phyloP scores from a whole-genome alignment of 2,888 invertebrate species.

The Steromphala cineraria region DNA sequence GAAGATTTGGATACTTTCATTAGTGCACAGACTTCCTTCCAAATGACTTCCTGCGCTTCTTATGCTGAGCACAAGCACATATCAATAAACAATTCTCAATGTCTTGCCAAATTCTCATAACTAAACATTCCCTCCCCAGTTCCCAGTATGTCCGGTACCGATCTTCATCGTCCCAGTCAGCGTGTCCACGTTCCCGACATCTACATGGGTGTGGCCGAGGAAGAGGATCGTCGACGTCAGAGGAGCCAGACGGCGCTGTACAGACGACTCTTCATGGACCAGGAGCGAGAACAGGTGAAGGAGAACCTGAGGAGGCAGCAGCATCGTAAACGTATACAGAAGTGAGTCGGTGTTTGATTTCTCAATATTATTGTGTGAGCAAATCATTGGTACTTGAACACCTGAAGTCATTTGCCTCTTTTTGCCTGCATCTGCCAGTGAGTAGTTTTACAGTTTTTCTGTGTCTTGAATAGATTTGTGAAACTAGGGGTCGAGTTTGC shows the following conservation, averaged over 20 bases:
- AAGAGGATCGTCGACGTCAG: constrained; percentile 59
- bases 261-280: constrained; percentile 72
- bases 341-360: constrained; percentile 39
- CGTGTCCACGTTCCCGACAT: constrained; percentile 53
- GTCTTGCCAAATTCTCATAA: not conserved
- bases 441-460: no score
- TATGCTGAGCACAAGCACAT: no score
- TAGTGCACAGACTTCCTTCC: no score
- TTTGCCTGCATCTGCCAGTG: no score
- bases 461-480: no score
- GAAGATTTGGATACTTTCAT: no score
- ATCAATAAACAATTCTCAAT: not conserved
- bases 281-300: constrained; percentile 73
- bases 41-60: no score
- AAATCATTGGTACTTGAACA: no score
- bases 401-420: no score
- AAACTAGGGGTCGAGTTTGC: no score
- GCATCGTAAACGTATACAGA: constrained; percentile 61
- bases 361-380: no score
- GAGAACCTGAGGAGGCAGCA: constrained; percentile 67
- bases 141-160: not conserved
- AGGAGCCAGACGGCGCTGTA: constrained; percentile 67
- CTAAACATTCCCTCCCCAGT: not conserved
- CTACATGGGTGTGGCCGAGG: constrained; percentile 59
- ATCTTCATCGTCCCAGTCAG: constrained; percentile 18